Conservation (phyloP, 2,888 invertebrate genomes). For the Scaptomyza caliginosa region DNA sequence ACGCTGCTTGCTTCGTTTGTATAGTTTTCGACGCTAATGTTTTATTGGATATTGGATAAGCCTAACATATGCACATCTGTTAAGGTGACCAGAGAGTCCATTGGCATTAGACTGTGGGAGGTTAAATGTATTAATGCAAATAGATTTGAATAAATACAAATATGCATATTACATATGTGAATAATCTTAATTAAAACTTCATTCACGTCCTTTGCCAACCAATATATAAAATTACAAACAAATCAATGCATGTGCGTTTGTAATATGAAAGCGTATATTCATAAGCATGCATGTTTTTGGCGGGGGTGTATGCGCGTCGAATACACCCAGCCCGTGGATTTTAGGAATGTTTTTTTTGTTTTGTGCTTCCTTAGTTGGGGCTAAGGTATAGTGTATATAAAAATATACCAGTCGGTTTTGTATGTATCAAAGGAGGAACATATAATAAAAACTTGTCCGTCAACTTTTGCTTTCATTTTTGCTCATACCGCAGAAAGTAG, state of each 20-base stretch:
- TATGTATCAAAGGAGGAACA: conserved; percentile 29
- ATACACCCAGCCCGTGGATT: conserved; percentile 55
- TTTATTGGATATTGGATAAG: conserved; percentile 35
- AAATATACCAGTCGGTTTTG: conserved; percentile 13
- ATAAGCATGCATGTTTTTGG: conserved; percentile 16
- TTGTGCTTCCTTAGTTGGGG: conserved; percentile 19
- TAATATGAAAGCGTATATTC: too few relatives aligned
- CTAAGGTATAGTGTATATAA: conserved; percentile 1
- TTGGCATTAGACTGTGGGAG: neutral
- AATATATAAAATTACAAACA: neutral
- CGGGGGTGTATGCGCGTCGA: conserved; percentile 29
- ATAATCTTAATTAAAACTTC: conserved; percentile 15
- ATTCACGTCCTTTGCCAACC: conserved; percentile 14
- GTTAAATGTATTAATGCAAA: neutral
- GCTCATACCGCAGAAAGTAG: conserved; percentile 52
- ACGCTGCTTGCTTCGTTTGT: conserved; percentile 21
- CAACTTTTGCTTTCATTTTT: conserved; percentile 82
- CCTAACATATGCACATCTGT: conserved; percentile 32
- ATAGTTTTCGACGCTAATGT: conserved; percentile 33
- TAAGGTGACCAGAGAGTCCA: conserved; percentile 1
- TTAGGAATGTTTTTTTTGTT: conserved; percentile 30
- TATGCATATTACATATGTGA: neutral
- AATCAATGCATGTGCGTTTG: conserved; percentile 15
- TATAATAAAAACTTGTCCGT: conserved; percentile 73
- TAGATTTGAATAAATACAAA: conserved; percentile 10